Evolutionary conservation across 92 coral and sea anemone species (phyloP).

Genomic region (Epizoanthus stellaris): DNA sequence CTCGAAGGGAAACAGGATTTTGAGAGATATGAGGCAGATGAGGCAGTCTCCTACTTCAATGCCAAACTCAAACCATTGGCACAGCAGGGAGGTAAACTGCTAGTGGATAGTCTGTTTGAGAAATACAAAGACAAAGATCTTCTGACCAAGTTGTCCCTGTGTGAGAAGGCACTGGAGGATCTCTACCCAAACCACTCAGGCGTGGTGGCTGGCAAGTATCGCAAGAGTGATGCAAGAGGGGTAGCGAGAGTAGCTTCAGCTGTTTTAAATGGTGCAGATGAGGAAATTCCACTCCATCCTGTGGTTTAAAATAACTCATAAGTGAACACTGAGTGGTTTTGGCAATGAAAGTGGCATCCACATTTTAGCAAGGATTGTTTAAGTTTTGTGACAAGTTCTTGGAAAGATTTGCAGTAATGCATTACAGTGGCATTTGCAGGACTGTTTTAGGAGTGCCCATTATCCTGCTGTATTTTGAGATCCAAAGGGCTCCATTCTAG

Average conservation of each 20-base stretch:
- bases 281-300: constrained; percentile 13
- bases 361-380: no score
- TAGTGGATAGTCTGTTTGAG: constrained; percentile 60
- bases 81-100: constrained; percentile 50
- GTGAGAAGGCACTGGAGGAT: constrained; percentile 56
- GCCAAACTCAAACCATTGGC: constrained; percentile 72
- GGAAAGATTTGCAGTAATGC: no score
- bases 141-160: constrained; percentile 38
- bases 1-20: constrained; percentile 54
- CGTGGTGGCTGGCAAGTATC: constrained; percentile 44
- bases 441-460: no score
- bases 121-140: constrained; percentile 63
- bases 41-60: constrained; percentile 74
- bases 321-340: no score
- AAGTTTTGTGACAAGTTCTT: no score
- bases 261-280: background rate
- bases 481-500: no score
- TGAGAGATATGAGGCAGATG: constrained; percentile 66
- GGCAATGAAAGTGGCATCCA: no score
- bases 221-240: constrained; percentile 2
- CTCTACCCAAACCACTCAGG: constrained; percentile 69
- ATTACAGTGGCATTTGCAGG: no score
- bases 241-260: background rate
- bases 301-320: no score
- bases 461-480: no score